Percentiles rank a stretch among this genome's conserved stretches.
phyloP scores from a whole-genome alignment of 1,140 invertebrate genomes.

The Nilaparvata lugens region DNA sequence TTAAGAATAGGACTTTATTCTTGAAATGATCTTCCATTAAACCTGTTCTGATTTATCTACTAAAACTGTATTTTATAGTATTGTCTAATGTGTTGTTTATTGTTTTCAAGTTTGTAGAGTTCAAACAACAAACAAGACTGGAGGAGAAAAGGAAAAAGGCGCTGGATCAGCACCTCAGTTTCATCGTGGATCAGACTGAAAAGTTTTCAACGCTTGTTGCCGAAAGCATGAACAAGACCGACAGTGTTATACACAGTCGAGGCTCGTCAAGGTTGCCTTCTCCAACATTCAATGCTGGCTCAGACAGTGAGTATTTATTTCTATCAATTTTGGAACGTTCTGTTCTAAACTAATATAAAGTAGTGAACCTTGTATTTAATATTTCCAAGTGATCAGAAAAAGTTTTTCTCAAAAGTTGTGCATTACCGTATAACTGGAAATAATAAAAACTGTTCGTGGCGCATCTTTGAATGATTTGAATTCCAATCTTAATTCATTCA shows the following conservation, averaged over 20 bases:
- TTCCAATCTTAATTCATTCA: too few species aligned
- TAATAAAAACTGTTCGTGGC: too few species aligned
- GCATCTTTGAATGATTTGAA: too few species aligned
- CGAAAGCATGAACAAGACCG: slow-evolving; percentile 65
- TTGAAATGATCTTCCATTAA: too few species aligned
- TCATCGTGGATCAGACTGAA: slow-evolving; percentile 98
- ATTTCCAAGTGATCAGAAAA: too few species aligned
- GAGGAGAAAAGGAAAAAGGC: slow-evolving; percentile 94
- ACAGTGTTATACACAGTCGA: slow-evolving; percentile 23
- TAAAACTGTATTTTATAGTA: not conserved
- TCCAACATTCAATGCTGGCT: slow-evolving; percentile 33
- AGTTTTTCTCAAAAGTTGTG: too few species aligned
- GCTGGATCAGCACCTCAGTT: slow-evolving; percentile 93
- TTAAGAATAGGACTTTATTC: too few species aligned
- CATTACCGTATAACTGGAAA: too few species aligned
- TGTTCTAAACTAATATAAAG: too few species aligned
- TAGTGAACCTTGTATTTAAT: too few species aligned
- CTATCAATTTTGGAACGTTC: not conserved
- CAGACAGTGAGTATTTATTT: not conserved
- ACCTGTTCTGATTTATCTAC: not conserved
- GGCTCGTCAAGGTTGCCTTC: slow-evolving; percentile 36
- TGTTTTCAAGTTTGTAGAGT: slow-evolving; percentile 84
- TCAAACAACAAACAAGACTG: slow-evolving; percentile 82
- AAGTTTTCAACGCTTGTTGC: slow-evolving; percentile 89
- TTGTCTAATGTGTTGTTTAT: too few species aligned